Conservation (phyloP, 2,797 vertebrate genomes). For the Onychomys leucogaster region DNA sequence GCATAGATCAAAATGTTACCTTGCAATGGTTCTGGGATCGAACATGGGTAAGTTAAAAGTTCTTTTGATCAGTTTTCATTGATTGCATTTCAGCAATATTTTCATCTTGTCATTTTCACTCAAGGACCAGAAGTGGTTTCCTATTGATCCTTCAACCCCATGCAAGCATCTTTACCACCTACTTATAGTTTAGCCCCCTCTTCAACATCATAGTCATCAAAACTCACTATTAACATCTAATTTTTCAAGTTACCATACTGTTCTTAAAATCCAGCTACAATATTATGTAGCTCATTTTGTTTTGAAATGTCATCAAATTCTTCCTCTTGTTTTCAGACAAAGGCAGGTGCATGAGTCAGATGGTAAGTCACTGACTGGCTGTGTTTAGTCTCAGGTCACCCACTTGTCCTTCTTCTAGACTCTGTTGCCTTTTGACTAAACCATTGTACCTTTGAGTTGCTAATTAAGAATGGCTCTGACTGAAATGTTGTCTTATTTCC, state of each 20-base stretch:
- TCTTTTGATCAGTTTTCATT: conserved; percentile 53
- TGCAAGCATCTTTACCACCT: not conserved
- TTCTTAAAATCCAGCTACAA: conserved; percentile 22
- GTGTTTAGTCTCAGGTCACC: not conserved
- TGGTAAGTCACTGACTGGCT: not conserved
- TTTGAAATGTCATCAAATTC: conserved; percentile 17
- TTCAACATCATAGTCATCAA: conserved; percentile 48
- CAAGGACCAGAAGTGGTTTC: conserved; percentile 19
- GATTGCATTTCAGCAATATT: conserved; percentile 44
- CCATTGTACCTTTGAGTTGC: not conserved
- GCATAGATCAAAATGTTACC: conserved; percentile 26
- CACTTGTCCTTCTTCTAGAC: not conserved
- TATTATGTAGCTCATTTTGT: not conserved
- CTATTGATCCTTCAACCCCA: conserved; percentile 34
- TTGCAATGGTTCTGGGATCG: conserved; percentile 12
- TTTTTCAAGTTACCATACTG: conserved; percentile 45
- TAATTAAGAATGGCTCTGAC: not conserved
- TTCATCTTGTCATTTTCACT: conserved; percentile 62
- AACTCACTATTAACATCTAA: not conserved
- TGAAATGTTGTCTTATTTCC: conserved; percentile 1
- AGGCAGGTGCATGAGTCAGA: not conserved
- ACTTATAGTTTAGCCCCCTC: not conserved
- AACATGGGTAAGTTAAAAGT: conserved; percentile 47
- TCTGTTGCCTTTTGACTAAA: not conserved
- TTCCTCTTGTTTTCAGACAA: conserved; percentile 8